Conservation (phyloP, 2,888 invertebrate genomes). For the Ectemnius lituratus region DNA sequence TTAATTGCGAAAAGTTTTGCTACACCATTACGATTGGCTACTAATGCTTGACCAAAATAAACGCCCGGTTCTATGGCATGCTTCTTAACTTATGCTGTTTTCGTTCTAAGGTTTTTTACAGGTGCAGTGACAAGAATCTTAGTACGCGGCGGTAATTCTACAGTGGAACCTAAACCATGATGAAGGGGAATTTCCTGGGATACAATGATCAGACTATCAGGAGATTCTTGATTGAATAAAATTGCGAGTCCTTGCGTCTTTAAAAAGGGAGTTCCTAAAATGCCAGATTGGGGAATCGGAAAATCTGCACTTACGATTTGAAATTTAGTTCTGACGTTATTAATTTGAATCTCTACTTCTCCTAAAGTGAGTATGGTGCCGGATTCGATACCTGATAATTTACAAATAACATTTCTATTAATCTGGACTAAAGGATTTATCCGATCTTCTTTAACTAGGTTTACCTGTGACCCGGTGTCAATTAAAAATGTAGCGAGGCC, state of each 20-base stretch:
- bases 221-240: background rate
- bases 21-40: background rate
- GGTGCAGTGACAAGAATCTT: background rate
- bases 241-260: background rate
- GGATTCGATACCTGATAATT: background rate
- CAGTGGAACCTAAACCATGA: background rate
- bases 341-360: background rate
- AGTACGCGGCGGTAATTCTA: background rate
- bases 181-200: background rate
- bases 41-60: background rate
- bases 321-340: background rate
- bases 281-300: background rate
- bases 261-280: background rate
- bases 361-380: background rate
- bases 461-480: background rate
- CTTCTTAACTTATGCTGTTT: background rate
- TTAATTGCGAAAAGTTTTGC: background rate
- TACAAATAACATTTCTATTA: background rate
- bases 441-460: background rate
- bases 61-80: background rate
- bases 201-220: background rate
- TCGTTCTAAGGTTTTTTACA: background rate
- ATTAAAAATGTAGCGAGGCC: no score
- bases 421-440: background rate
- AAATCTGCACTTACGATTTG: background rate